phyloP scores from a whole-genome alignment of 2,113 vertebrate species.

The Elaphurus davidianus region DNA sequence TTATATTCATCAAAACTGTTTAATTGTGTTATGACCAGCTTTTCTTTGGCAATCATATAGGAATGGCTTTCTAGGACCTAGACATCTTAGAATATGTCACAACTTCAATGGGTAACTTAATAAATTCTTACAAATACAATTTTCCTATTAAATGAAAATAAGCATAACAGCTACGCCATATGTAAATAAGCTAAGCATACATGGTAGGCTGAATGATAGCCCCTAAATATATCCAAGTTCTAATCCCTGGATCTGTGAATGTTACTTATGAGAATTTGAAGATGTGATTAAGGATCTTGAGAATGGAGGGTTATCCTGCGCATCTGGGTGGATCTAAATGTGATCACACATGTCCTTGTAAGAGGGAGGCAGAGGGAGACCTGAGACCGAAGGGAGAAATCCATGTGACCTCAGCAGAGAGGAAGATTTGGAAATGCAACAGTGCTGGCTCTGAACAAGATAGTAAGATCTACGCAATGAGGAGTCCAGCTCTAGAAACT shows the following conservation, averaged over 20 bases:
- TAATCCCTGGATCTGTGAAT: neutral
- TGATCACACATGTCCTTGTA: neutral
- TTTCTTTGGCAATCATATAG: neutral
- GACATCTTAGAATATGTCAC: neutral
- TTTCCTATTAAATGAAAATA: constrained; percentile 6
- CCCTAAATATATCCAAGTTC: neutral
- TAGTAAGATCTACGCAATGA: neutral
- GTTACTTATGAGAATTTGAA: neutral
- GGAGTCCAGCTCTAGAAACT: neutral
- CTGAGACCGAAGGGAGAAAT: neutral
- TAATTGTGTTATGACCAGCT: neutral
- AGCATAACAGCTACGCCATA: neutral
- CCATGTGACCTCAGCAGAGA: neutral
- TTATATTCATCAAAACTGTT: neutral
- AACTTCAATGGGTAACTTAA: neutral
- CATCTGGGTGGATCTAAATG: neutral
- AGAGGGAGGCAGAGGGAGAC: neutral
- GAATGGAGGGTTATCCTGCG: neutral
- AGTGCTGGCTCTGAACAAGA: neutral
- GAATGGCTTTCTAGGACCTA: neutral
- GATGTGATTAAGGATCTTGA: neutral
- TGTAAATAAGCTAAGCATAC: neutral
- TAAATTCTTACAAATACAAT: neutral
- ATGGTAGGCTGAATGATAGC: neutral
- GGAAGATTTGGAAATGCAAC: neutral